Base-by-base conservation (phyloP, 2,888 invertebrate genomes). In the Serrognathus titanus region DNA sequence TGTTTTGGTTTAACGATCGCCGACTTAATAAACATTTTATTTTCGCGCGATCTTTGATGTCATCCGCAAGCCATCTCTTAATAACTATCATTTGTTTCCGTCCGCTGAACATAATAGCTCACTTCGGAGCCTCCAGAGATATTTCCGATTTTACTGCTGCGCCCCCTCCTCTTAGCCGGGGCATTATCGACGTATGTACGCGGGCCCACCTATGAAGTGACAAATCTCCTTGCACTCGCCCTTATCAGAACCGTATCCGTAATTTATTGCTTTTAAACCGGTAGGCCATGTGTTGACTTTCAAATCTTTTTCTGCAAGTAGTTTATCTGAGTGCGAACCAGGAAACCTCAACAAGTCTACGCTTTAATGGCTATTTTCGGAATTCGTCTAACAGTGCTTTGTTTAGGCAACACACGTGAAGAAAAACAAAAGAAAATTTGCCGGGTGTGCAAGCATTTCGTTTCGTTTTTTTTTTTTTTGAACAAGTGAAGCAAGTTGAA, bases 241-340 rank as follows among this genome's bases (percentile, higher is more conserved):
- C 38, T 9, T 50, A n/a, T 11, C 38, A 36, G 20, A 9, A 43
- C 12, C 35, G 50, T 35, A 12, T 8, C 12, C 10, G 16, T 36
- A 39, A 50, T 50, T 50, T 50, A 50, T 50, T n/a, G n/a, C 9
- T 48, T 36, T 36, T 36, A 38, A 36, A 38, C 50, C 12, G 13
- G 36, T 38, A 12, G 50, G 50, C 50, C 50, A 50, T 50, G 50
- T 50, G 50, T 50, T 50, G 50, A 50, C 13, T 36, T 50, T 36
- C 12, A 50, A 50, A 50, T 50, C 36, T n/a, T 10, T 38, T 10
- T 43, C 6, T 20, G 20, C 12, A 39, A 39, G 43, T 20, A 13
- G 20, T 16, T 11, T 43, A 16, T 16, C 20, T 9, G 13, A 9
- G 43, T 11, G 13, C 10, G n/a, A 13, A 10, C 9, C 43, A 43